phyloP scores from a whole-genome alignment of 2,888 invertebrate species.

The Coelogynopora nodosa region DNA sequence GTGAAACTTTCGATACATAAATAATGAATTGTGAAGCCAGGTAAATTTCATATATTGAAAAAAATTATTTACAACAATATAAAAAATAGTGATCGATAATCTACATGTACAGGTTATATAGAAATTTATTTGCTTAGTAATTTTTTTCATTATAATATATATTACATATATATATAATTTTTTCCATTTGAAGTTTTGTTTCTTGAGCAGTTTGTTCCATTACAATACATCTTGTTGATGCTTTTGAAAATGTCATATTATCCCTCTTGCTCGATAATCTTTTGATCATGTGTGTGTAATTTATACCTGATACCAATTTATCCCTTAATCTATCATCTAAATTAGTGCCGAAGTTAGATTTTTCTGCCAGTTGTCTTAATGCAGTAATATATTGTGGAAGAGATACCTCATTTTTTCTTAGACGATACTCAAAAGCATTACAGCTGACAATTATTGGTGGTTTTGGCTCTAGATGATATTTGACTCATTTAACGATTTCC shows the following conservation, averaged over 20 bases:
- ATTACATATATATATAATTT: too few relatives aligned
- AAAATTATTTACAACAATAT: too few relatives aligned
- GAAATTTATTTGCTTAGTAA: too few relatives aligned
- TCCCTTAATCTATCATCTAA: neutral
- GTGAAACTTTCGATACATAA: too few relatives aligned
- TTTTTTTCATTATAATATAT: too few relatives aligned
- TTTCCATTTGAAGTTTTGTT: neutral
- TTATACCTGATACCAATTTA: neutral
- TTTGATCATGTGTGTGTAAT: neutral
- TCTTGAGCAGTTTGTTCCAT: neutral
- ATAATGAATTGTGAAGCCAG: too few relatives aligned
- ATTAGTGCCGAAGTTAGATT: neutral
- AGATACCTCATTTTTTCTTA: neutral
- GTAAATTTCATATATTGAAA: too few relatives aligned
- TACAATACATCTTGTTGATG: neutral
- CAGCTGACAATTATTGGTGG: neutral
- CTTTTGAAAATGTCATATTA: neutral
- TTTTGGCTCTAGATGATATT: neutral
- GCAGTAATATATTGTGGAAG: neutral
- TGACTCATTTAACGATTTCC: neutral
- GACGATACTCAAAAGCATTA: neutral
- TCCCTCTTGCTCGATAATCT: neutral
- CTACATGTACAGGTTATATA: too few relatives aligned
- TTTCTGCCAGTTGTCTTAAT: neutral
- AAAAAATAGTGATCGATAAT: too few relatives aligned